A percentile compares a stretch with the other conserved stretches of the same genome.
Conservation (phyloP, 1,140 invertebrate genomes). For the Halotydeus destructor region DNA sequence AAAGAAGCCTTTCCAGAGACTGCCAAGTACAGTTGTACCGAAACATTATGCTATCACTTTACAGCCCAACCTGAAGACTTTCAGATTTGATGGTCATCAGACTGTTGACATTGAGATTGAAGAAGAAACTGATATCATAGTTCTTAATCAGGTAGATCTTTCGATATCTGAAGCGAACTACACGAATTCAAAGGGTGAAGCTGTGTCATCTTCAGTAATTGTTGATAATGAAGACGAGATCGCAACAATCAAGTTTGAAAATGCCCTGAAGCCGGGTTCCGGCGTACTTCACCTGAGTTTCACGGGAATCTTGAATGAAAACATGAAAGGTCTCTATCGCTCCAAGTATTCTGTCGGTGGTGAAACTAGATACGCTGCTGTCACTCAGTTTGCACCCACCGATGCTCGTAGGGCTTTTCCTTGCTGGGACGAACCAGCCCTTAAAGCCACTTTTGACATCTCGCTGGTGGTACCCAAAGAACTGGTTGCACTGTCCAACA, state of each 20-base stretch:
- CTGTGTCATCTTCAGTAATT: slow-evolving; percentile 49
- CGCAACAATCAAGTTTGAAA: slow-evolving; percentile 39
- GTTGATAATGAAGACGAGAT: slow-evolving; percentile 47
- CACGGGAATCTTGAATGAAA: slow-evolving; percentile 66
- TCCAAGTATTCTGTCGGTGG: slow-evolving; percentile 56
- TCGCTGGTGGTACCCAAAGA: slow-evolving; percentile 48
- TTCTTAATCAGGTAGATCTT: slow-evolving; percentile 35
- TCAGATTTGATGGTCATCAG: slow-evolving; percentile 44
- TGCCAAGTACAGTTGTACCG: slow-evolving; percentile 43
- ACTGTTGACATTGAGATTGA: slow-evolving; percentile 41
- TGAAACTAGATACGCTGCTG: slow-evolving; percentile 56
- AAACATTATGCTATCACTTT: slow-evolving; percentile 49
- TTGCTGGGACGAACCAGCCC: slow-evolving; percentile 90
- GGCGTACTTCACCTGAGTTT: slow-evolving; percentile 50
- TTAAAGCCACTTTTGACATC: slow-evolving; percentile 86
- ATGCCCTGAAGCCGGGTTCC: slow-evolving; percentile 35
- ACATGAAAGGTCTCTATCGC: slow-evolving; percentile 82
- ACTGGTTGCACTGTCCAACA: slow-evolving; percentile 68
- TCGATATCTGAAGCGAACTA: slow-evolving; percentile 4
- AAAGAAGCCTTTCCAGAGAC: slow-evolving; percentile 20
- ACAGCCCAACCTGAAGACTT: slow-evolving; percentile 42
- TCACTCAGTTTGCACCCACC: slow-evolving; percentile 74
- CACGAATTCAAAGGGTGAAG: slow-evolving; percentile 26
- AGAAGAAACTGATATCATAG: slow-evolving; percentile 35
- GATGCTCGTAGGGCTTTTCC: slow-evolving; percentile 84